Evolutionary conservation across 2,888 invertebrate species (phyloP).

Genomic region (Melanostoma scalare): DNA sequence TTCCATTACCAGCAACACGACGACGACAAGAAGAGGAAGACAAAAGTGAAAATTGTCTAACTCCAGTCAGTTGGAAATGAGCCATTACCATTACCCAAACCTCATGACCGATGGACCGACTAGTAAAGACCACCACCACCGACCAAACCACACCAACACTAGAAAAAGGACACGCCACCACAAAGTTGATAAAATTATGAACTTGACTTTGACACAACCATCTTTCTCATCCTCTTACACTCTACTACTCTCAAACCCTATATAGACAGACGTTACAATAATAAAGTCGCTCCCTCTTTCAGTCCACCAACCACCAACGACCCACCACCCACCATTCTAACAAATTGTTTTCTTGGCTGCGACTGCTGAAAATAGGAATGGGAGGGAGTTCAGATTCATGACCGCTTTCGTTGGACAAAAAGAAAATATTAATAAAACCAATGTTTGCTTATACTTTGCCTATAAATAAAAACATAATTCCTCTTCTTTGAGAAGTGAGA

Average conservation of each 20-base stretch:
- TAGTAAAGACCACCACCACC: background rate
- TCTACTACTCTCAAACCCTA: too few species aligned
- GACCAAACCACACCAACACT: background rate
- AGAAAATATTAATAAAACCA: too few species aligned
- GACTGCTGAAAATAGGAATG: too few species aligned
- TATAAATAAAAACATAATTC: too few species aligned
- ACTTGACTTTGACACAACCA: slow-evolving; percentile 59
- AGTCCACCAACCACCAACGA: too few species aligned
- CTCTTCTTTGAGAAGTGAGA: too few species aligned
- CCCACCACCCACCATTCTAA: background rate
- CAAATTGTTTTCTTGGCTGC: slow-evolving; percentile 32
- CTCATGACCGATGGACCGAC: background rate
- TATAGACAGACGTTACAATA: too few species aligned
- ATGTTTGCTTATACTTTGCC: too few species aligned
- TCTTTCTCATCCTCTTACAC: background rate
- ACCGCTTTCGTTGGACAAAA: too few species aligned
- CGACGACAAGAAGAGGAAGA: slow-evolving; percentile 13
- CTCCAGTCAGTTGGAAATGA: slow-evolving; percentile 55
- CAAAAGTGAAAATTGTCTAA: slow-evolving; percentile 55
- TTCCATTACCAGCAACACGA: background rate
- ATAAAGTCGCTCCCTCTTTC: too few species aligned
- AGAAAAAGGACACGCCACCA: slow-evolving; percentile 5
- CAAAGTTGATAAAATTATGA: slow-evolving; percentile 63
- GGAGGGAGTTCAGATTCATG: too few species aligned
- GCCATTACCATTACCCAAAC: slow-evolving; percentile 38